These are phyloP conservation scores for Cordilura impudica DNA, from an alignment of 2,888 invertebrate species.

Conservation along the genomic window DNA sequence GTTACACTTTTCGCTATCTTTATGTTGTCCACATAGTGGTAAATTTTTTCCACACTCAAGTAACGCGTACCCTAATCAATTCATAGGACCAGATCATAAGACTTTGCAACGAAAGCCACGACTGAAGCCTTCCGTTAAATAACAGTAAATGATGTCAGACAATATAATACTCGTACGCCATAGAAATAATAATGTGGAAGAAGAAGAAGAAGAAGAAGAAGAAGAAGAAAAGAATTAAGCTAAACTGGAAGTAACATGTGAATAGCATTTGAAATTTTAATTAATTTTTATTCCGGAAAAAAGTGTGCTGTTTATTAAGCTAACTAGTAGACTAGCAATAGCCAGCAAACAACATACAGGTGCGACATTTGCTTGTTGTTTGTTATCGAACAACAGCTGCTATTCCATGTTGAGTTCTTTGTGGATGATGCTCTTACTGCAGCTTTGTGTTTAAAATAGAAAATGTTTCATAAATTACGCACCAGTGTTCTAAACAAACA, in stretches of 20 bases:
- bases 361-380: slow-evolving; percentile 60
- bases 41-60: slow-evolving; percentile 6
- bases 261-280: slow-evolving; percentile 26
- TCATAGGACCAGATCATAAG: background rate
- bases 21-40: too few species aligned
- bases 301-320: slow-evolving; percentile 47
- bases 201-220: slow-evolving; percentile 6
- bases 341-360: slow-evolving; percentile 42
- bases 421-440: background rate
- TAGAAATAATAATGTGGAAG: background rate
- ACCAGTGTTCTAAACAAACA: slow-evolving; percentile 41
- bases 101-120: background rate
- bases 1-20: too few species aligned
- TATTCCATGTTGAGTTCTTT: background rate
- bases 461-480: slow-evolving; percentile 54
- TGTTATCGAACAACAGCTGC: slow-evolving; percentile 28
- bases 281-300: slow-evolving; percentile 1
- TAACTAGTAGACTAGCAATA: background rate
- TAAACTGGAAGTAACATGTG: slow-evolving; percentile 45
- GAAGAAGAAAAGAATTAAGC: background rate
- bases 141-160: slow-evolving; percentile 48
- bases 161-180: background rate
- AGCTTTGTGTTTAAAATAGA: slow-evolving; percentile 5
- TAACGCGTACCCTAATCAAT: background rate
- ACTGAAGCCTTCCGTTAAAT: slow-evolving; percentile 48